Base-by-base conservation (phyloP, 2,113 vertebrate genomes). In the Caracal caracal region DNA sequence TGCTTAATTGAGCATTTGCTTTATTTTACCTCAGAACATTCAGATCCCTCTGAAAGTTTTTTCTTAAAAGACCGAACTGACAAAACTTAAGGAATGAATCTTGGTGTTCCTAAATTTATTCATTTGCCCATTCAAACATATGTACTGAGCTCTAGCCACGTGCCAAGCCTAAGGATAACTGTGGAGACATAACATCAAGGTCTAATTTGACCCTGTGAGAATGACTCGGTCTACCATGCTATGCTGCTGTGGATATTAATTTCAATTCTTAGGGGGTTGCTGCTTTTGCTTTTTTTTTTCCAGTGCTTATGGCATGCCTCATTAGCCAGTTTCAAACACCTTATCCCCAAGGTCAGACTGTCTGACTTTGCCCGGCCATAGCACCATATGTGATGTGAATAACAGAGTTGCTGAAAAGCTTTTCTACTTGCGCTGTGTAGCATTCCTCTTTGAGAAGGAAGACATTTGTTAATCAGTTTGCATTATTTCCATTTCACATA, bases 11-110 rank as follows among this genome's bases (percentile, higher is more conserved):
- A 98, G 28, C 40, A 33, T 95, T 97, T 93, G 70, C n/a, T 75
- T 93, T 78, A 76, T 96, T 98, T 97, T 98, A 83, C 75, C 75
- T 96, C 71, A 90, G 95, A 82, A 49, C 43, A 95, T 75, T 85
- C 30, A 53, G 22, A 26, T 12, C 3, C 16, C n/a, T 96, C 37
- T 49, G 83, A 90, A 95, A 86, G 51, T 63, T 81, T 68, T 93
- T 81, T 78, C 19, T 75, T 86, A 83, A 30, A 51, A 86, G 40
- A 75, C 10, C 30, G 17, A 66, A 35, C 12, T 9, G 33, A 90
- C 86, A 76, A 87, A 68, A 59, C 49, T 49, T 66, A 80, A 75
- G 33, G 43, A 87, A 40, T 40, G 10, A 63, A 22, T 80, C 24
- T 56, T n/a, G 59, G 15, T 30, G 35, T 71, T 70, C 30, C 53